These are phyloP conservation scores for Heliconius ethilla DNA, from an alignment of 2,888 invertebrate genomes.

Conservation along the genomic window DNA sequence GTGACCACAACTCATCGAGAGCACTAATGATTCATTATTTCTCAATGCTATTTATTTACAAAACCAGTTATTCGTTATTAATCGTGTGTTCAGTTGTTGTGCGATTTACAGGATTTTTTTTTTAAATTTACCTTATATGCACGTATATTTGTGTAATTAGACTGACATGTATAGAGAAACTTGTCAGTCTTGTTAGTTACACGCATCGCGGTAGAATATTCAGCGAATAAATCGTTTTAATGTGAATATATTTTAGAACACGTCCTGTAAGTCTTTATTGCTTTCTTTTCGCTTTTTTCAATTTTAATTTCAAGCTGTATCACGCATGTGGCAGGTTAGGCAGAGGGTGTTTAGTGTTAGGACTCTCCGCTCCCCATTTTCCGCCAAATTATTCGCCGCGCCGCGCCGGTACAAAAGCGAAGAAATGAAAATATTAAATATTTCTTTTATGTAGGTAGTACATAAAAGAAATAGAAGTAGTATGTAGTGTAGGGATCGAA, in stretches of 20 bases:
- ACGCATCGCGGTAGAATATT: background rate
- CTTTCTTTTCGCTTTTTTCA: background rate
- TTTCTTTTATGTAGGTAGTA: too few relatives aligned
- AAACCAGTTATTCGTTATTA: background rate
- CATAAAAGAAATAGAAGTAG: too few relatives aligned
- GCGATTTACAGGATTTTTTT: constrained; percentile 13
- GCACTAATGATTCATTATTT: constrained; percentile 23
- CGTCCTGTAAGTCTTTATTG: background rate
- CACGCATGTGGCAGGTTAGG: too few relatives aligned
- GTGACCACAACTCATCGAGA: constrained; percentile 17
- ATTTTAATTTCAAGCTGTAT: too few relatives aligned
- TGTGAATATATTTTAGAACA: background rate
- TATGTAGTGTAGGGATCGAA: too few relatives aligned
- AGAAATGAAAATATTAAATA: too few relatives aligned
- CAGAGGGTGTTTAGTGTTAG: too few relatives aligned
- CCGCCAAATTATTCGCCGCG: too few relatives aligned
- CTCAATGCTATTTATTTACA: constrained; percentile 19
- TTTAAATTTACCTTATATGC: background rate
- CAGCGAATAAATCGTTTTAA: background rate
- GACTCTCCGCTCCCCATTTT: too few relatives aligned
- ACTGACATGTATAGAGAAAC: background rate
- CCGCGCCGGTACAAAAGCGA: too few relatives aligned
- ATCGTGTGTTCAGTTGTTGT: constrained; percentile 11
- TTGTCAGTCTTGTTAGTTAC: background rate
- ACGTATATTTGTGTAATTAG: background rate